Evolutionary conservation across 2,113 vertebrate genomes (phyloP), one percentile per base, ranked within the genome.

Genomic region (Oryzias curvinotus): DNA sequence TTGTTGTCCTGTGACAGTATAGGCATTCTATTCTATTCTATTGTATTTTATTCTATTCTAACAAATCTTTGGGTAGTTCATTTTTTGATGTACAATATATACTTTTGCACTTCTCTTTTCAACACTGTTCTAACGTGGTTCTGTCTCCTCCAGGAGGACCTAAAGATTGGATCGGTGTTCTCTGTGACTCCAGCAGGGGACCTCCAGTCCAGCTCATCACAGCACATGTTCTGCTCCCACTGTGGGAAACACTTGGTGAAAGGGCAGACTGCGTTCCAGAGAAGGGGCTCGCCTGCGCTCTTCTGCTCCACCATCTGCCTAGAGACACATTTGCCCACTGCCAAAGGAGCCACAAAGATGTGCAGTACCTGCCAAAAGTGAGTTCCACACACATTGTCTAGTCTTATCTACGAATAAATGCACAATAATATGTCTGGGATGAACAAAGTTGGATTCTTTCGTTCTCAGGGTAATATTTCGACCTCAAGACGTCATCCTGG

Each of bases 231-330:
- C 80, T 99, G 97, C 78, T 93, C 93, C 42, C 89, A 94, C 71
- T 99, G 97, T 83, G 96, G 94, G 88, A 97, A 95, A 91, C 85
- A 87, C 77, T 92, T 99, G 73, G 87, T 95, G 67, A 98, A 96
- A 81, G 97, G 97, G 18, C 97, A 98, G 89, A 99, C 96, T 0
- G 97, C 97, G 1, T 99, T 95, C 89, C 97, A 99, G 90, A 94
- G 95, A 81, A 99, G 96, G 89, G 96, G 97, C 68, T 96, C 93
- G 8, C 90, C 94, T 12, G 93, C 95, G 21, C 95, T 98, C 53
- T 98, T 96, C 93, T 98, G 96, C 89, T 96, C 95, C 78, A 95
- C 96, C 65, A 44, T 87, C 73, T 90, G 89, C 71, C 89, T 90
- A 74, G 78, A 85, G 7, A 26, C 62, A 4, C 67, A 77, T 7